A percentile compares a stretch with the other conserved stretches of the same genome.
Evolutionary conservation across 2,888 invertebrate genomes (phyloP).

Genomic region (Leptinotarsa peninsularis): DNA sequence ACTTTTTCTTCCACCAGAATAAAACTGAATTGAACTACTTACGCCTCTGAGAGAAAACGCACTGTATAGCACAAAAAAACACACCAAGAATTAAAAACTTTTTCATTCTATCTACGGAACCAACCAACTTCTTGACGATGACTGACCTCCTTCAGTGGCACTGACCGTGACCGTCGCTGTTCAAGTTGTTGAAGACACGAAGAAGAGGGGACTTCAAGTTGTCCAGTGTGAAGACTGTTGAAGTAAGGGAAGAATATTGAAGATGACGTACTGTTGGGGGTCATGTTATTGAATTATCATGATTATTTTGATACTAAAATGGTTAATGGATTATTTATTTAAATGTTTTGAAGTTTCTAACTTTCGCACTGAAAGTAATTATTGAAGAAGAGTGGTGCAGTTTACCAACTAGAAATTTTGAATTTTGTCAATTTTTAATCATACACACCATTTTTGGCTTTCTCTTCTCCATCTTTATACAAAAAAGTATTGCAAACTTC

Average conservation of each 20-base stretch:
- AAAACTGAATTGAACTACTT: constrained; percentile 29
- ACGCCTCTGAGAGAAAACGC: constrained; percentile 33
- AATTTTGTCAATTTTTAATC: no score
- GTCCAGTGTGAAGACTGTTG: constrained; percentile 20
- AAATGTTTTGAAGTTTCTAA: no score
- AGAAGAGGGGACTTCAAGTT: constrained; percentile 38
- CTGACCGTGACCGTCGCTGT: constrained; percentile 43
- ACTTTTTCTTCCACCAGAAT: neutral
- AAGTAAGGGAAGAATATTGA: constrained; percentile 10
- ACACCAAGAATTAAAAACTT: constrained; percentile 27
- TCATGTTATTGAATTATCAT: neutral
- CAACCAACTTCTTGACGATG: constrained; percentile 32
- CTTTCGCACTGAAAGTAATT: no score
- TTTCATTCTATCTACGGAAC: constrained; percentile 26
- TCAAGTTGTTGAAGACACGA: constrained; percentile 31
- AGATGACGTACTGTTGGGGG: neutral
- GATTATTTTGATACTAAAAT: neutral
- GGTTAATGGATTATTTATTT: neutral
- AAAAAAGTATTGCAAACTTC: no score
- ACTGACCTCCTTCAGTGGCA: constrained; percentile 40
- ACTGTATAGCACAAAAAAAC: constrained; percentile 23
- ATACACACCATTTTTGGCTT: no score
- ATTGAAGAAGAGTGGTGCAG: no score
- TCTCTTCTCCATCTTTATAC: no score
- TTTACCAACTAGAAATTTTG: no score